Evolutionary conservation across 1,140 invertebrate species (phyloP).

Genomic region (Elysia chlorotica): DNA sequence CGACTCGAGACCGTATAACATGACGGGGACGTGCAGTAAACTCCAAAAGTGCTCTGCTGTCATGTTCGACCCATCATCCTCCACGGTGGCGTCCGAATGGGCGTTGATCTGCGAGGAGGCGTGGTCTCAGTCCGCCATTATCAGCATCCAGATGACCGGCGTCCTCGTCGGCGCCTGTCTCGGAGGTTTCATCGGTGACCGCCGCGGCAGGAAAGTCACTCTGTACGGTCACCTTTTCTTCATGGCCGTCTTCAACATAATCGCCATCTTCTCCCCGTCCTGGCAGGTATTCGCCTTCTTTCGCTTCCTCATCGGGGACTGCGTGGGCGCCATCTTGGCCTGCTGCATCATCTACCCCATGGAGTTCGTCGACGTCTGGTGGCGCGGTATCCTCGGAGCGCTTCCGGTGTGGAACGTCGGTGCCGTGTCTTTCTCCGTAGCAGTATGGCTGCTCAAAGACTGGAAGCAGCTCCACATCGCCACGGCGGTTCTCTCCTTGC

Average conservation of each 20-base stretch:
- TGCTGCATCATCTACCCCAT: slow-evolving; percentile 23
- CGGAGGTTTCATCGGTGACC: slow-evolving; percentile 40
- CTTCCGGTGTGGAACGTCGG: slow-evolving; percentile 21
- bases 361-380: slow-evolving; percentile 33
- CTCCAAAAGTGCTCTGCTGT: background rate
- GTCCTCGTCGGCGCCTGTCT: slow-evolving; percentile 39
- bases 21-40: background rate
- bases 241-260: slow-evolving; percentile 25
- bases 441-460: slow-evolving; percentile 9
- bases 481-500: background rate
- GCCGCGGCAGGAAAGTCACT: slow-evolving; percentile 38
- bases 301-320: slow-evolving; percentile 39
- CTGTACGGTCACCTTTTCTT: slow-evolving; percentile 29
- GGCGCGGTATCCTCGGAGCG: slow-evolving; percentile 21
- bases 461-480: slow-evolving; percentile 27
- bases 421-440: slow-evolving; percentile 3
- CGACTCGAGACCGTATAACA: background rate
- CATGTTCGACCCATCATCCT: background rate
- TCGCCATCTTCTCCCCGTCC: slow-evolving; percentile 30
- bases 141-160: slow-evolving; percentile 50
- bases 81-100: slow-evolving; percentile 32
- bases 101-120: slow-evolving; percentile 40
- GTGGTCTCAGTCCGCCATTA: slow-evolving; percentile 37
- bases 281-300: slow-evolving; percentile 47
- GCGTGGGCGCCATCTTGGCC: slow-evolving; percentile 25